phyloP scores from a whole-genome alignment of 2,888 invertebrate genomes.

The Cephus nigrinus region DNA sequence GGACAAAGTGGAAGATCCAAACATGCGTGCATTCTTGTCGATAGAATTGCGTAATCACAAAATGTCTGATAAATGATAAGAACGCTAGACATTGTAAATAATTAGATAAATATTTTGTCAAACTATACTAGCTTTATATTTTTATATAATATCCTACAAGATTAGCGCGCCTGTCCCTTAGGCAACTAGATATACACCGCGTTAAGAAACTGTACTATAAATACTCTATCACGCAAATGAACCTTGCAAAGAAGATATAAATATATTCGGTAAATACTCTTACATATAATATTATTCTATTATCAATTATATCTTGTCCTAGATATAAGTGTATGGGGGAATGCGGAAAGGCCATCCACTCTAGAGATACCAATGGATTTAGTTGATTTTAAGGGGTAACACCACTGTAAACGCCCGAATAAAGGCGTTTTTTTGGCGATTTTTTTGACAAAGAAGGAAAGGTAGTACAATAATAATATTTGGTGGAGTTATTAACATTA shows the following conservation, averaged over 20 bases:
- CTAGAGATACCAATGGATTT: too few species aligned
- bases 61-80: background rate
- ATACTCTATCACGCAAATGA: background rate
- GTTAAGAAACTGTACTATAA: background rate
- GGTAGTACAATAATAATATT: too few species aligned
- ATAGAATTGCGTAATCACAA: conserved; percentile 73
- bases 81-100: background rate
- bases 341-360: too few species aligned
- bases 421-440: too few species aligned
- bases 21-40: conserved; percentile 83
- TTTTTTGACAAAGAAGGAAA: too few species aligned
- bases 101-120: background rate
- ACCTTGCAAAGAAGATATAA: background rate
- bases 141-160: conserved; percentile 35
- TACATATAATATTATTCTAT: too few species aligned
- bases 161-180: background rate
- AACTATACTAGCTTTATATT: background rate
- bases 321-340: too few species aligned
- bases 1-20: conserved; percentile 81
- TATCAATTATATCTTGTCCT: too few species aligned
- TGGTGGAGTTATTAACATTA: too few species aligned
- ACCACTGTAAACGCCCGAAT: too few species aligned
- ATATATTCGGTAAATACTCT: too few species aligned
- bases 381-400: too few species aligned
- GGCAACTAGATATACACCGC: background rate